These are phyloP conservation scores for Hydriomena furcata DNA, from an alignment of 2,888 invertebrate genomes.

Conservation along the genomic window DNA sequence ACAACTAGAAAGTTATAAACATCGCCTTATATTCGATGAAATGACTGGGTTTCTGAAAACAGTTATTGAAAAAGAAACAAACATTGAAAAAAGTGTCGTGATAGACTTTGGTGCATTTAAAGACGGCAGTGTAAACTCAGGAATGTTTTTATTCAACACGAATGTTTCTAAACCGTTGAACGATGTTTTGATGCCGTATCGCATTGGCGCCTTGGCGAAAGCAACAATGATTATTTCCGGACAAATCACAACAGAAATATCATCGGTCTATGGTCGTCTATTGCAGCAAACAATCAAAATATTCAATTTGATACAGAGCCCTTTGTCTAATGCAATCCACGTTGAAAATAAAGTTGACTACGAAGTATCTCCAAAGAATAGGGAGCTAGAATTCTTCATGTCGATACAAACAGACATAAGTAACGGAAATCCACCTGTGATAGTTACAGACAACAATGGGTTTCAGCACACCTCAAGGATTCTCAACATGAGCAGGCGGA, in stretches of 20 bases:
- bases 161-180: constrained; percentile 91
- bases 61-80: constrained; percentile 84
- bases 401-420: constrained; percentile 92
- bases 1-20: constrained; percentile 91
- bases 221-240: constrained; percentile 92
- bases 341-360: constrained; percentile 93
- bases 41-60: constrained; percentile 91
- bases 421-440: constrained; percentile 90
- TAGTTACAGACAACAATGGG: constrained; percentile 95
- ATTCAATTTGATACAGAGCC: constrained; percentile 87
- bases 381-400: constrained; percentile 95
- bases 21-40: constrained; percentile 92
- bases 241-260: constrained; percentile 90
- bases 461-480: constrained; percentile 92
- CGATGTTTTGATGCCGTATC: constrained; percentile 89
- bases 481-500: constrained; percentile 89
- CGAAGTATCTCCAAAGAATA: constrained; percentile 91
- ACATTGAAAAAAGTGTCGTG: constrained; percentile 52
- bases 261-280: constrained; percentile 90
- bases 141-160: constrained; percentile 97
- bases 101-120: constrained; percentile 93
- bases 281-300: constrained; percentile 91
- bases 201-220: constrained; percentile 80
- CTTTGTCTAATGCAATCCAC: constrained; percentile 88
- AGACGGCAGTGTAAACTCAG: constrained; percentile 94